Conservation (phyloP, 2,888 invertebrate species). For the Agrochola lota region DNA sequence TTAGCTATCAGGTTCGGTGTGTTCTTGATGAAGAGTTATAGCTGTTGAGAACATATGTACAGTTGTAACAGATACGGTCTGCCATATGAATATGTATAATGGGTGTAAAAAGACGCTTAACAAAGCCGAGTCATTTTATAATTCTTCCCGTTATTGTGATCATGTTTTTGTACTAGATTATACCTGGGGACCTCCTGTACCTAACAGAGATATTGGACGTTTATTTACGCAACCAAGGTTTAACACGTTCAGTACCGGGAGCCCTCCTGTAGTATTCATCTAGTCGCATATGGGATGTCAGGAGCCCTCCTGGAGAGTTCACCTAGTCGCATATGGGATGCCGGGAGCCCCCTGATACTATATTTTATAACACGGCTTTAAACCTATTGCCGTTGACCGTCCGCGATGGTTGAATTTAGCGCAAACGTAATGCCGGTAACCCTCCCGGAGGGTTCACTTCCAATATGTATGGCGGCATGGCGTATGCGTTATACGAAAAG, state of each 20-base stretch:
- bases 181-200: background rate
- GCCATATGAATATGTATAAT: background rate
- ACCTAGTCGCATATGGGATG: too few species aligned
- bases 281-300: too few species aligned
- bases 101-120: background rate
- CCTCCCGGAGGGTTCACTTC: too few species aligned
- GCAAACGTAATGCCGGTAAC: too few species aligned
- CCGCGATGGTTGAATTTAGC: too few species aligned
- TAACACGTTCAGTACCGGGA: background rate
- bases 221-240: background rate
- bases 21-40: constrained; percentile 14
- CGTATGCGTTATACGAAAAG: too few species aligned
- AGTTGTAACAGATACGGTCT: constrained; percentile 6
- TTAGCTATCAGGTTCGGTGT: constrained; percentile 8
- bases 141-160: background rate
- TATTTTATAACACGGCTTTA: too few species aligned
- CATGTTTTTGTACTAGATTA: background rate
- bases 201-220: background rate
- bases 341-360: too few species aligned
- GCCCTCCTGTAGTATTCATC: too few species aligned
- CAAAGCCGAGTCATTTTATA: background rate
- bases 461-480: too few species aligned
- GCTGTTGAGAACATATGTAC: background rate
- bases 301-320: too few species aligned
- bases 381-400: too few species aligned